Evolutionary conservation across 30 jellyfish, hydroid and myxozoan genomes (phyloP).

Genomic region (Phacellophora camtschatica): DNA sequence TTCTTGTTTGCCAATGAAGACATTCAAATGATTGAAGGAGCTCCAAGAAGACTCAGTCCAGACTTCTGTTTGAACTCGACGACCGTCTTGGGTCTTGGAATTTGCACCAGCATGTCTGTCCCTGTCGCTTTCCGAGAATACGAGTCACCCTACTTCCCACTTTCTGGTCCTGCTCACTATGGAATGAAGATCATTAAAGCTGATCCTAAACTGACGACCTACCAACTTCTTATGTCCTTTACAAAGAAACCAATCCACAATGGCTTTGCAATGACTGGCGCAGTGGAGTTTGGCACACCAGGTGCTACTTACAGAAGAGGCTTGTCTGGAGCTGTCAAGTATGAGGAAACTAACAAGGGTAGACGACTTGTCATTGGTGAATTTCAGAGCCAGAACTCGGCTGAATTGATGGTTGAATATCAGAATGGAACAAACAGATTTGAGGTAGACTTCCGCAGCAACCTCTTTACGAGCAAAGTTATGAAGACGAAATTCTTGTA

Average conservation of each 20-base stretch:
- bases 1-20: conserved; percentile 84
- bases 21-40: conserved; percentile 72
- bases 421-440: conserved; percentile 72
- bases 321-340: conserved; percentile 62
- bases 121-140: conserved; percentile 98
- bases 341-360: conserved; percentile 56
- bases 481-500: conserved; percentile 40
- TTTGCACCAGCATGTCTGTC: conserved; percentile 94
- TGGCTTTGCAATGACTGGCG: conserved; percentile 68
- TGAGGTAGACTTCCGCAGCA: conserved; percentile 67
- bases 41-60: conserved; percentile 81
- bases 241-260: conserved; percentile 49
- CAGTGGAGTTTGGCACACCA: conserved; percentile 81
- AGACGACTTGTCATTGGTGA: conserved; percentile 70
- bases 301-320: conserved; percentile 95
- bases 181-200: conserved; percentile 91
- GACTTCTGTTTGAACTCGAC: conserved; percentile 86
- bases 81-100: conserved; percentile 85
- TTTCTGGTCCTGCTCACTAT: conserved; percentile 98
- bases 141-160: conserved; percentile 98
- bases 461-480: conserved; percentile 70
- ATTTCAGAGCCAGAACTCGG: conserved; percentile 58
- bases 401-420: conserved; percentile 64
- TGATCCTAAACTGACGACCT: conserved; percentile 89
- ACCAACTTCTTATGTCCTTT: conserved; percentile 68